phyloP scores from a whole-genome alignment of 2,797 vertebrate genomes.

The Myoxocephalus aenaeus region DNA sequence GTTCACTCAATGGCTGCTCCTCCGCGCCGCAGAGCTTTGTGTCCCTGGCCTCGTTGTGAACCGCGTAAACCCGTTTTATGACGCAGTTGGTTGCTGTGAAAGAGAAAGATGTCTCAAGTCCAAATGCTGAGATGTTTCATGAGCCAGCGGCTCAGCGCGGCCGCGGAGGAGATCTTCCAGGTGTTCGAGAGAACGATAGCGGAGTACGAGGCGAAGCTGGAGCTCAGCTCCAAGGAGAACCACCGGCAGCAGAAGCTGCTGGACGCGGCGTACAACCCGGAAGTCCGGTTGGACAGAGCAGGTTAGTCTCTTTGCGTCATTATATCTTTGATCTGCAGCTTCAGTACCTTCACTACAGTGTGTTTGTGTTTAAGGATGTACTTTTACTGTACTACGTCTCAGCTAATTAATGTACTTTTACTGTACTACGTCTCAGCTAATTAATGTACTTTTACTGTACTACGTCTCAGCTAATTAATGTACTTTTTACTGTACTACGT shows the following conservation, averaged over 20 bases:
- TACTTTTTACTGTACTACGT: no score
- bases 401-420: no score
- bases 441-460: no score
- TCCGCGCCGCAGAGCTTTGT: no score
- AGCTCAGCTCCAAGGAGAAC: not conserved
- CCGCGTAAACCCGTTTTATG: not conserved
- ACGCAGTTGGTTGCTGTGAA: not conserved
- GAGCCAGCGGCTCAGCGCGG: not conserved
- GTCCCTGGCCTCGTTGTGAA: no score
- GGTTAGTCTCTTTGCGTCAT: not conserved
- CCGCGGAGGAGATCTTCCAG: not conserved
- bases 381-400: no score
- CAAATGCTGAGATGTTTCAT: not conserved
- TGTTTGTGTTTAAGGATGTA: no score
- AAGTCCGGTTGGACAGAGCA: not conserved
- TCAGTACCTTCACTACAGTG: not conserved
- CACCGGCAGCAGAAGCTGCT: not conserved
- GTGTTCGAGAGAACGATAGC: not conserved
- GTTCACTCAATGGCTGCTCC: no score
- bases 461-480: no score
- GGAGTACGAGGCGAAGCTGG: slow-evolving; percentile 5
- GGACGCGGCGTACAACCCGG: not conserved
- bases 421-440: no score
- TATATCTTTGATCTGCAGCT: not conserved
- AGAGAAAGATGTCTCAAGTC: not conserved